These are phyloP conservation scores for Cerastis rubricosa DNA, from an alignment of 2,888 invertebrate species.

Conservation along the genomic window DNA sequence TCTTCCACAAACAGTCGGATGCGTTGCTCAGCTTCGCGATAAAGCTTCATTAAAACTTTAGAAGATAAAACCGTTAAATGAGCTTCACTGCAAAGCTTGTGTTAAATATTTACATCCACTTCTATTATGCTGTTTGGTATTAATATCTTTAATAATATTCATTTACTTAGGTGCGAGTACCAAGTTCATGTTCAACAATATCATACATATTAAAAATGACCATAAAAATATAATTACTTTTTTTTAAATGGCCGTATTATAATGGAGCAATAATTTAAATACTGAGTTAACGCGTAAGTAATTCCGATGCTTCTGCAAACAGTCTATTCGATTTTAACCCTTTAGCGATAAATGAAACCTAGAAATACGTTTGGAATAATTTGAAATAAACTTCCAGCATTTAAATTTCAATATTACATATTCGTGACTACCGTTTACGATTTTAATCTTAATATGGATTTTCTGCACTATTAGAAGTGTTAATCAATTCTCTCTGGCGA, in stretches of 20 bases:
- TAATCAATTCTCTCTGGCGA: slow-evolving; percentile 44
- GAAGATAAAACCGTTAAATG: background rate
- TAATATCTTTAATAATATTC: background rate
- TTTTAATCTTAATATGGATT: slow-evolving; percentile 35
- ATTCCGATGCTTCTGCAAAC: slow-evolving; percentile 44
- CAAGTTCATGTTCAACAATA: background rate
- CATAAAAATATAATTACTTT: slow-evolving; percentile 28
- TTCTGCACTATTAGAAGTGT: slow-evolving; percentile 45
- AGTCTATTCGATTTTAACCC: slow-evolving; percentile 38
- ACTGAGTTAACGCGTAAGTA: slow-evolving; percentile 35
- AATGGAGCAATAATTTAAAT: slow-evolving; percentile 32
- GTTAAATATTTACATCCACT: background rate
- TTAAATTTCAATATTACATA: slow-evolving; percentile 40
- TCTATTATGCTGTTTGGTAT: background rate
- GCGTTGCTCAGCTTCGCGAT: slow-evolving; percentile 34
- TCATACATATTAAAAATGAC: slow-evolving; percentile 9
- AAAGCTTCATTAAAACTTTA: background rate
- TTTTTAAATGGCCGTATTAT: slow-evolving; percentile 25
- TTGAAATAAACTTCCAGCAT: slow-evolving; percentile 21
- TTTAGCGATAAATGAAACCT: slow-evolving; percentile 32
- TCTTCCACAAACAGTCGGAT: slow-evolving; percentile 56
- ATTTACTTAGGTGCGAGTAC: no score
- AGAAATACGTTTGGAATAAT: slow-evolving; percentile 25
- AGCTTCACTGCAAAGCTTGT: accelerated
- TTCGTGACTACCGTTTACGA: slow-evolving; percentile 48